Evolutionary conservation across 2,888 invertebrate species (phyloP).

Genomic region (Drosophila greeni): DNA sequence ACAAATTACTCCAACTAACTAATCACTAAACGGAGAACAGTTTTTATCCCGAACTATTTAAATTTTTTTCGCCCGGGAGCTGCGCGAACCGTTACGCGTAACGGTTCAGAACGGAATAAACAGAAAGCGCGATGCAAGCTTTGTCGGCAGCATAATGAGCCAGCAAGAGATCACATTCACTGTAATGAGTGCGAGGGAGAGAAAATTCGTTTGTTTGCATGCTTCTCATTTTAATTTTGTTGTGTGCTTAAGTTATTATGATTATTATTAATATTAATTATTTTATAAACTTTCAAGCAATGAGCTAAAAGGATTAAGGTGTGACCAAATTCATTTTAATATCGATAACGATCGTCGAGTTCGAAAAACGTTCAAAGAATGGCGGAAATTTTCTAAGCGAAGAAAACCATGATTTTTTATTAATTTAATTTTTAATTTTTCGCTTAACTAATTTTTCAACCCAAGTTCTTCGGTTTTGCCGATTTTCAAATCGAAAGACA

Average conservation of each 20-base stretch:
- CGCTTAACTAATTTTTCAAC: too few species aligned
- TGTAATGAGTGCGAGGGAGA: constrained; percentile 13
- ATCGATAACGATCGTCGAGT: background rate
- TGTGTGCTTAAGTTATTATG: background rate
- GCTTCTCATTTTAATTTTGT: background rate
- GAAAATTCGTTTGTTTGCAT: constrained; percentile 7
- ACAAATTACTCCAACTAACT: constrained; percentile 47
- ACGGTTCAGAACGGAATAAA: constrained; percentile 50
- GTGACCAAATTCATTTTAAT: background rate
- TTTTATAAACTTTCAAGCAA: background rate
- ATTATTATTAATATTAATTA: background rate
- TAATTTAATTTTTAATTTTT: background rate
- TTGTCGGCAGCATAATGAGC: constrained; percentile 52
- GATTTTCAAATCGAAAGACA: background rate
- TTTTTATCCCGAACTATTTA: background rate
- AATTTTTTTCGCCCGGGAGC: background rate
- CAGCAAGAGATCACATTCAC: constrained; percentile 24
- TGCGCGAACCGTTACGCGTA: constrained; percentile 48
- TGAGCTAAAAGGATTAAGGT: background rate
- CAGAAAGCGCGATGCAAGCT: constrained; percentile 41
- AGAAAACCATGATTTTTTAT: background rate
- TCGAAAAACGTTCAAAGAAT: background rate
- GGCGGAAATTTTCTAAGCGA: background rate
- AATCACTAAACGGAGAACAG: constrained; percentile 17
- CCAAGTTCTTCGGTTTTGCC: too few species aligned